These are phyloP conservation scores for Drosophila aff. DNA, from an alignment of 1,140 invertebrate species.

Conservation along the genomic window DNA sequence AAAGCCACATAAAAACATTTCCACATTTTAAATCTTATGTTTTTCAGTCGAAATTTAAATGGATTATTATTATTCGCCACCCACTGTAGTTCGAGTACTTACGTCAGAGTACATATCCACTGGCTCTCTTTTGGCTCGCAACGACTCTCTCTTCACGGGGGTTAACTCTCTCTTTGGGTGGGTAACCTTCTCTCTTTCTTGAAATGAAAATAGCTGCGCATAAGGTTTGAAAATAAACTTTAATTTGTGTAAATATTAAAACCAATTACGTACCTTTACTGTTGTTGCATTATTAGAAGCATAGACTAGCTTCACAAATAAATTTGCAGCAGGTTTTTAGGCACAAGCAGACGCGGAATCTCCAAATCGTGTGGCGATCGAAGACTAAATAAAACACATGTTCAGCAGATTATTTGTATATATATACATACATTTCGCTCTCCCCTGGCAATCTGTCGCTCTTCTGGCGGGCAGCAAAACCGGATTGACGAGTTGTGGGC, in stretches of 20 bases:
- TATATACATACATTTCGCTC: slow-evolving; percentile 3
- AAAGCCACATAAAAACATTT: too few relatives aligned
- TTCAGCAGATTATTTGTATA: slow-evolving; percentile 14
- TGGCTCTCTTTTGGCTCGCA: slow-evolving; percentile 4
- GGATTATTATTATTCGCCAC: neutral
- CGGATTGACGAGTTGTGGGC: slow-evolving; percentile 14
- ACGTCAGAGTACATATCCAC: slow-evolving; percentile 66
- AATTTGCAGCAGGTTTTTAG: slow-evolving; percentile 75
- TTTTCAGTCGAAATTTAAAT: neutral
- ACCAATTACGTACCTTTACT: slow-evolving; percentile 10
- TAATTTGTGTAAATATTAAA: neutral
- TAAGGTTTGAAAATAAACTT: slow-evolving; percentile 1
- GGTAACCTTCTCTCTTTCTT: neutral
- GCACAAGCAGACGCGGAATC: slow-evolving; percentile 32
- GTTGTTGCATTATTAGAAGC: neutral
- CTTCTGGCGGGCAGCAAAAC: slow-evolving; percentile 14
- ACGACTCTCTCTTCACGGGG: neutral
- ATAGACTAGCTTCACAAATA: slow-evolving; percentile 4
- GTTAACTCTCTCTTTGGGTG: slow-evolving; percentile 15
- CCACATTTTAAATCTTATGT: too few relatives aligned
- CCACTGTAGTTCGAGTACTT: slow-evolving; percentile 45
- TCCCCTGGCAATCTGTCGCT: neutral
- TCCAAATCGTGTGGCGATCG: slow-evolving; percentile 15
- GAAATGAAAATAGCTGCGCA: slow-evolving; percentile 37
- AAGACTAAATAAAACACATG: slow-evolving; percentile 43